Evolutionary conservation across 2,113 vertebrate species (phyloP).

Genomic region (Pituophis catenifer): DNA sequence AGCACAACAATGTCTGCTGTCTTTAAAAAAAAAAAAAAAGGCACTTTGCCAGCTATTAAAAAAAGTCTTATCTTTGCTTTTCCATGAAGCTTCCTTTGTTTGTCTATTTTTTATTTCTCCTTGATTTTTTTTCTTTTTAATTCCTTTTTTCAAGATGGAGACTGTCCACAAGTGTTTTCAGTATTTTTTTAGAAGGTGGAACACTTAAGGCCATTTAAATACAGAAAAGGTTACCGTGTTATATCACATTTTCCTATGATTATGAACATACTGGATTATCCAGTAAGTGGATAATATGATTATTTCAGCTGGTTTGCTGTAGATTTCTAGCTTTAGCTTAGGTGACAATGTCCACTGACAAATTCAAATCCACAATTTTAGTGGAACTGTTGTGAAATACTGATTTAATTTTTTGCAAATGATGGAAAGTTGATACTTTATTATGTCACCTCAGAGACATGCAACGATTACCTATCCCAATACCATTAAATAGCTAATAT

Average conservation of each 20-base stretch:
- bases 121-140: slow-evolving; percentile 12
- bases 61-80: neutral
- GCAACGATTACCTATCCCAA: neutral
- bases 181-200: slow-evolving; percentile 41
- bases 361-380: neutral
- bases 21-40: neutral
- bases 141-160: slow-evolving; percentile 6
- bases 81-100: neutral
- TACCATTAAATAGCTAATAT: neutral
- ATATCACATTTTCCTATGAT: slow-evolving; percentile 31
- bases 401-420: neutral
- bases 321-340: neutral
- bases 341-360: neutral
- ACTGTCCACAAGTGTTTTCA: slow-evolving; percentile 45
- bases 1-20: neutral
- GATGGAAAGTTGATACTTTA: neutral
- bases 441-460: neutral
- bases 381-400: neutral
- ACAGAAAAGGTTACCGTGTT: slow-evolving; percentile 5
- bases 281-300: neutral
- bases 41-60: rapidly evolving
- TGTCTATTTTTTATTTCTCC: neutral
- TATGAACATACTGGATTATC: slow-evolving; percentile 22
- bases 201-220: slow-evolving; percentile 28
- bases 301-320: no score